Conservation (phyloP, 2,888 invertebrate species). For the Chaitophorus viminalis region DNA sequence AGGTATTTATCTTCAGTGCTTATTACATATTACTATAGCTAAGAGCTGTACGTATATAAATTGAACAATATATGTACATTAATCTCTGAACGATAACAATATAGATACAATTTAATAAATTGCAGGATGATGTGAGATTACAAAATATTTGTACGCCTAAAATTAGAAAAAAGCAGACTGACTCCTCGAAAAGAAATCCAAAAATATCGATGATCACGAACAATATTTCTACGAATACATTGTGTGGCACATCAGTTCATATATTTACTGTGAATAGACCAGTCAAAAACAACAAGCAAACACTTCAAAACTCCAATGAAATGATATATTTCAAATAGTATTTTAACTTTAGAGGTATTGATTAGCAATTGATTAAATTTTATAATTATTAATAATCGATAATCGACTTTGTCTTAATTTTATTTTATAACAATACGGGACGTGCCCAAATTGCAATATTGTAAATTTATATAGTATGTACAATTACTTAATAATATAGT, state of each 20-base stretch:
- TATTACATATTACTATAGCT: neutral
- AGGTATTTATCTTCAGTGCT: neutral
- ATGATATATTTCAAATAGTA: neutral
- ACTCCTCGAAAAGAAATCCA: neutral
- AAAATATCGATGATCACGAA: neutral
- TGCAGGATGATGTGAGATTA: conserved; percentile 29
- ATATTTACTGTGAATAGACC: conserved; percentile 37
- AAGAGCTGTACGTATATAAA: too few relatives aligned
- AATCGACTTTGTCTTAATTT: too few relatives aligned
- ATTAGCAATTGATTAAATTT: too few relatives aligned
- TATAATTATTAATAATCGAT: too few relatives aligned
- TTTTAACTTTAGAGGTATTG: too few relatives aligned
- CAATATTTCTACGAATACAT: neutral
- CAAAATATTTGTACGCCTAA: conserved; percentile 40
- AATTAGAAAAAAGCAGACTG: neutral
- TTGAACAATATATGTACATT: neutral
- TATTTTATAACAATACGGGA: too few relatives aligned
- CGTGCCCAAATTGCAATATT: too few relatives aligned
- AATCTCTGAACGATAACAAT: neutral
- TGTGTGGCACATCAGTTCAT: conserved; percentile 14
- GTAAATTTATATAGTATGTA: too few relatives aligned
- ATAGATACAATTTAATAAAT: neutral
- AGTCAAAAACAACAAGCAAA: conserved; percentile 8
- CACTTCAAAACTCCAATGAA: conserved; percentile 22
- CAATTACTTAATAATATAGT: too few relatives aligned